phyloP scores from a whole-genome alignment of 2,888 invertebrate genomes.

The Euclidia mi region DNA sequence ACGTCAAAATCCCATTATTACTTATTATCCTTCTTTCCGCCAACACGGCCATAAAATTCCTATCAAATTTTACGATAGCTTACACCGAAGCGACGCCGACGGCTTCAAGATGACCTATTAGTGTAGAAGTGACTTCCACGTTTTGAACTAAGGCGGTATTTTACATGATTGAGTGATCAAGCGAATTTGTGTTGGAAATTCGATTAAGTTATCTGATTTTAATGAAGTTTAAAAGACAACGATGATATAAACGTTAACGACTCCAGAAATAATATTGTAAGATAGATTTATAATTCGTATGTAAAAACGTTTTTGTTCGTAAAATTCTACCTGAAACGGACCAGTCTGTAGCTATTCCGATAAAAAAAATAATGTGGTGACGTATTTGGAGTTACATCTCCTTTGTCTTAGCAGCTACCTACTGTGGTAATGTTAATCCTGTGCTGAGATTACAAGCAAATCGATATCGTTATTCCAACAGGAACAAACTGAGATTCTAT shows the following conservation, averaged over 20 bases:
- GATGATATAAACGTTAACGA: constrained; percentile 58
- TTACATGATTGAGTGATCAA: constrained; percentile 46
- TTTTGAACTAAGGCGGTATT: constrained; percentile 53
- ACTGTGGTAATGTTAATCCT: constrained; percentile 65
- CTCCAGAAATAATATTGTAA: constrained; percentile 51
- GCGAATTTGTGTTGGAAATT: constrained; percentile 50
- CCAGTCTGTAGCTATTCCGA: constrained; percentile 32
- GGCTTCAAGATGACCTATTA: constrained; percentile 79
- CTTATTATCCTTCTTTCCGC: constrained; percentile 52
- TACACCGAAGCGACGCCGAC: constrained; percentile 32
- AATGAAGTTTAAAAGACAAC: constrained; percentile 72
- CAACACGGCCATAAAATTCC: constrained; percentile 45
- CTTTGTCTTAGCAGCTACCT: constrained; percentile 74
- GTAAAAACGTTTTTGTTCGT: constrained; percentile 51
- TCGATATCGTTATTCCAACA: constrained; percentile 73
- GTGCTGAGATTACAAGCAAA: constrained; percentile 74
- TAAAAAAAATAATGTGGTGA: constrained; percentile 52
- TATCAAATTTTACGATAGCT: constrained; percentile 37
- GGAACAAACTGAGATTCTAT: constrained; percentile 71
- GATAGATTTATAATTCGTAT: constrained; percentile 42
- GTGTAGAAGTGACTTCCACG: constrained; percentile 47
- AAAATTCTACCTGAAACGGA: constrained; percentile 30
- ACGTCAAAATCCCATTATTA: constrained; percentile 58
- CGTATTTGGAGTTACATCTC: constrained; percentile 52
- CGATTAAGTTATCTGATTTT: constrained; percentile 50